A percentile compares a stretch with the other conserved stretches of the same genome.
These are phyloP conservation scores for Sitobion miscanthi DNA, from an alignment of 1,140 invertebrate genomes.

Conservation along the genomic window DNA sequence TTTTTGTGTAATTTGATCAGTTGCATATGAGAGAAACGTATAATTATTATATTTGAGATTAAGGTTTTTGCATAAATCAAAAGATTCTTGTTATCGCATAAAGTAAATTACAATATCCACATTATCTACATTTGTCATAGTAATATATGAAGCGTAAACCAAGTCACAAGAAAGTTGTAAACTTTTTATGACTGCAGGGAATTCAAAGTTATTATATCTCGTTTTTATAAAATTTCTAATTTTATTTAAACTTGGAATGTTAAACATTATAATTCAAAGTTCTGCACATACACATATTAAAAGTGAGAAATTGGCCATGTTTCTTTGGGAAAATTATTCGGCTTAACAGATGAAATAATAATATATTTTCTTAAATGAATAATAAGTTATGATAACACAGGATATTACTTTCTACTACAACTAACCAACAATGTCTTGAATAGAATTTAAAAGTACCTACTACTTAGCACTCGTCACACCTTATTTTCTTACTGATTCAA, in stretches of 20 bases:
- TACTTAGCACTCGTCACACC: neutral
- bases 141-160: constrained; percentile 13
- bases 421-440: neutral
- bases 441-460: neutral
- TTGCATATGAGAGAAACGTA: neutral
- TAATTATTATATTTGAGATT: constrained; percentile 3
- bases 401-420: neutral
- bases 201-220: constrained; percentile 7
- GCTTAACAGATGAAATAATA: neutral
- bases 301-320: neutral
- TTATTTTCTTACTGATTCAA: neutral
- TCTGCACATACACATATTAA: neutral
- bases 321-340: neutral
- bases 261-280: constrained; percentile 25
- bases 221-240: constrained; percentile 35
- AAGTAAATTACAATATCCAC: neutral
- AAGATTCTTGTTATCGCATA: constrained; percentile 20
- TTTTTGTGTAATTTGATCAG: neutral
- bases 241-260: neutral
- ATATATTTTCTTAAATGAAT: neutral
- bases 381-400: neutral
- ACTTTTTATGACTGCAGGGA: constrained; percentile 39
- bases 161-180: constrained; percentile 26
- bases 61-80: constrained; percentile 45
- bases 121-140: constrained; percentile 28